Percentiles rank a stretch among this genome's conserved stretches.
Evolutionary conservation across 2,113 vertebrate genomes (phyloP).

Genomic region (Dascyllus trimaculatus): DNA sequence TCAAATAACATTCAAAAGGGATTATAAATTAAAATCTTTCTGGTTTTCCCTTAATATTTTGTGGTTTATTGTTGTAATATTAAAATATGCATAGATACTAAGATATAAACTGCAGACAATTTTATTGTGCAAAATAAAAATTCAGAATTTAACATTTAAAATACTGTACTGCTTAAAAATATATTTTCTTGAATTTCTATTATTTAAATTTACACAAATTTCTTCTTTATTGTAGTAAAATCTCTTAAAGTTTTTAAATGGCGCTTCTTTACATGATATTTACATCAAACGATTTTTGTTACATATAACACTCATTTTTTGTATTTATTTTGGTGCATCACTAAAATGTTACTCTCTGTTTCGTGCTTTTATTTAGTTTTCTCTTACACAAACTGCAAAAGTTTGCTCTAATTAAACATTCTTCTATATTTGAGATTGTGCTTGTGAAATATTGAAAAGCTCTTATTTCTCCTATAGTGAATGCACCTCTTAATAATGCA

Average conservation of each 20-base stretch:
- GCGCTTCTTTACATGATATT: neutral
- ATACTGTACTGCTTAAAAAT: neutral
- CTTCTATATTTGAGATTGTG: slow-evolving; percentile 72
- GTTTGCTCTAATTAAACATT: slow-evolving; percentile 83
- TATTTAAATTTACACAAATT: neutral
- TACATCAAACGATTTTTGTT: slow-evolving; percentile 3
- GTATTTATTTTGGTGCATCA: slow-evolving; percentile 19
- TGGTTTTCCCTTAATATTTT: neutral
- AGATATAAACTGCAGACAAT: neutral
- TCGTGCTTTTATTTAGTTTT: slow-evolving; percentile 43
- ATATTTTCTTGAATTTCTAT: slow-evolving; percentile 4
- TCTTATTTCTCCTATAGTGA: slow-evolving; percentile 79
- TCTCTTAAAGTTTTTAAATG: neutral
- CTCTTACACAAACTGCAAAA: slow-evolving; percentile 52
- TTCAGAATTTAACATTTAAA: slow-evolving; percentile 3
- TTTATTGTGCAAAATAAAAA: neutral
- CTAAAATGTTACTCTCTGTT: slow-evolving; percentile 33
- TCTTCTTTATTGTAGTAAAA: neutral
- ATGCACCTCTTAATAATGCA: slow-evolving; percentile 84
- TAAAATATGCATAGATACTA: neutral
- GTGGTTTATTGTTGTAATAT: neutral
- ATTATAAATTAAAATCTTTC: neutral
- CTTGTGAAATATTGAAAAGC: slow-evolving; percentile 84
- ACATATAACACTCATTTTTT: neutral
- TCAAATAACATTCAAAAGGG: neutral